Conservation (phyloP, 2,888 invertebrate genomes). For the Phyllotreta cruciferae region DNA sequence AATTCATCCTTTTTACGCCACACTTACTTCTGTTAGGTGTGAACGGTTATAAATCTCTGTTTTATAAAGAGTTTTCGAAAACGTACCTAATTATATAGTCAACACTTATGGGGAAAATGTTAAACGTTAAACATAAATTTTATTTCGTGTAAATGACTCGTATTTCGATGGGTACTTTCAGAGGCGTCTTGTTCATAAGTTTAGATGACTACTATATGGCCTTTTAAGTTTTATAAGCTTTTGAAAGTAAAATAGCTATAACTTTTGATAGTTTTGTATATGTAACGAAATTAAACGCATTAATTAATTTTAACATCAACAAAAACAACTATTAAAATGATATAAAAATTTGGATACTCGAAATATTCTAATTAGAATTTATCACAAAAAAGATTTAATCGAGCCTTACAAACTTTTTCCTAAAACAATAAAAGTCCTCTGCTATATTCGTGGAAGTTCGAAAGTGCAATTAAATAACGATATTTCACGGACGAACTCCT, state of each 20-base stretch:
- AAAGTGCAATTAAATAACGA: conserved; percentile 13
- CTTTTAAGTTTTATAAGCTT: not conserved
- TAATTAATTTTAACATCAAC: too few species aligned
- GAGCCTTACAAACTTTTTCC: not conserved
- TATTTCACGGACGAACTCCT: conserved; percentile 9
- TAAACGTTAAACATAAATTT: conserved; percentile 5
- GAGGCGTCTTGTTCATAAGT: not conserved
- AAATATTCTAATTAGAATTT: too few species aligned
- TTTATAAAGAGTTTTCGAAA: not conserved
- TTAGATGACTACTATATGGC: not conserved
- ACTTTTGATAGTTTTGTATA: too few species aligned
- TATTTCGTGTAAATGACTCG: conserved; percentile 4
- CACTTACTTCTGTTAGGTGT: not conserved
- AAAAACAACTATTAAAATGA: too few species aligned
- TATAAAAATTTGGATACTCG: too few species aligned
- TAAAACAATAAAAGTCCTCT: conserved; percentile 2
- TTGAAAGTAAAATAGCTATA: too few species aligned
- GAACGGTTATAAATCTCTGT: conserved; percentile 1
- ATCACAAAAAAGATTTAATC: too few species aligned
- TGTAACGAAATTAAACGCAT: too few species aligned
- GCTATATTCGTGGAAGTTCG: conserved; percentile 1
- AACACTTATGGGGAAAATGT: conserved; percentile 8
- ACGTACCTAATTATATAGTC: not conserved
- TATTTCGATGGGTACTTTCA: not conserved
- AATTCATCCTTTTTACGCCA: too few species aligned